Evolutionary conservation across 2,113 vertebrate genomes (phyloP).

Genomic region (Anguilla japonica): DNA sequence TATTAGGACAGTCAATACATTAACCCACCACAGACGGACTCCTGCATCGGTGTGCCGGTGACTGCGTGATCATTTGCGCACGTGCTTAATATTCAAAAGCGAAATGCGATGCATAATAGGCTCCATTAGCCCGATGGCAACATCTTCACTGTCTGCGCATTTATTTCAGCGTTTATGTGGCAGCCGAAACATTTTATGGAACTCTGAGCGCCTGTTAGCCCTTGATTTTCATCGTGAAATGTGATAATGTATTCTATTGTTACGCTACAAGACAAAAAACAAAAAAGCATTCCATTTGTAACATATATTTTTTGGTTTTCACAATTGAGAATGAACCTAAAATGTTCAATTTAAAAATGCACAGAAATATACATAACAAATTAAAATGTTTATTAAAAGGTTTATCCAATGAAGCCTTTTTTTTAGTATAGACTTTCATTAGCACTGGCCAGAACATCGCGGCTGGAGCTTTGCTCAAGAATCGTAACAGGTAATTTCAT

Average conservation of each 20-base stretch:
- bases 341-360: too few species aligned
- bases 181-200: neutral
- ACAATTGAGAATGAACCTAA: too few species aligned
- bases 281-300: too few species aligned
- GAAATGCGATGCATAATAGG: neutral
- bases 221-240: neutral
- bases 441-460: neutral
- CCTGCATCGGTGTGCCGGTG: neutral
- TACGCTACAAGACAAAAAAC: neutral
- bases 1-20: neutral
- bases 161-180: neutral
- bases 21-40: neutral
- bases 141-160: neutral
- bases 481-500: constrained; percentile 4
- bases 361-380: too few species aligned
- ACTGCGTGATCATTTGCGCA: neutral
- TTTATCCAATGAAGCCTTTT: too few species aligned
- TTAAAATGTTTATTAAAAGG: too few species aligned
- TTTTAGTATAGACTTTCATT: neutral
- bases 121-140: neutral
- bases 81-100: neutral
- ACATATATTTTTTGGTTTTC: too few species aligned
- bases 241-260: neutral
- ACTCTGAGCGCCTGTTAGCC: neutral
- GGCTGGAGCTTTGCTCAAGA: neutral